Evolutionary conservation across 2,797 vertebrate species (phyloP).

Genomic region (Ara ararauna): DNA sequence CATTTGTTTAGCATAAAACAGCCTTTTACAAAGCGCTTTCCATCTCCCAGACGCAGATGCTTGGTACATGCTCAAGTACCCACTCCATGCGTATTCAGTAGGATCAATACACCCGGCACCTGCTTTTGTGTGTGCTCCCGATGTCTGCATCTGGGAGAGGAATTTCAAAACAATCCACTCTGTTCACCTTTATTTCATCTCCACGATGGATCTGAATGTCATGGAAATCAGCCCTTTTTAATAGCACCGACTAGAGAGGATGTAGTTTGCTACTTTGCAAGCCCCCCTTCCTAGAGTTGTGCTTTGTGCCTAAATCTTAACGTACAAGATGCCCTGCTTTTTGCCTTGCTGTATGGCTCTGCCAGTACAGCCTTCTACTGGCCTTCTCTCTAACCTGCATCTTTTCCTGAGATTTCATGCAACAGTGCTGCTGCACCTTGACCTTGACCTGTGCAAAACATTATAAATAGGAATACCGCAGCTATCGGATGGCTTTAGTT

Average conservation of each 20-base stretch:
- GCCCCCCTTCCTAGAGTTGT: not conserved
- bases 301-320: not conserved
- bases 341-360: rapidly evolving
- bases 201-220: not conserved
- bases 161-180: conserved; percentile 16
- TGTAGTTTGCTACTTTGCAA: not conserved
- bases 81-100: conserved; percentile 21
- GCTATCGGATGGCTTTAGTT: not conserved
- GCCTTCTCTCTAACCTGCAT: not conserved
- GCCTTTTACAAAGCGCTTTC: not conserved
- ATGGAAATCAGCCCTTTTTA: not conserved
- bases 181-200: not conserved
- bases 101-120: conserved; percentile 38
- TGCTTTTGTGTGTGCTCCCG: conserved; percentile 51
- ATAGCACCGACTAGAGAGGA: not conserved
- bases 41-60: conserved; percentile 25
- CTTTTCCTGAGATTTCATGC: not conserved
- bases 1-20: conserved; percentile 41
- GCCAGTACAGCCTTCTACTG: not conserved
- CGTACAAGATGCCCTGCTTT: not conserved
- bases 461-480: not conserved
- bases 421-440: not conserved
- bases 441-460: not conserved
- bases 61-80: conserved; percentile 55
- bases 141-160: conserved; percentile 25